These are phyloP conservation scores for Marmota monax DNA, from an alignment of 2,113 vertebrate genomes.

Conservation along the genomic window DNA sequence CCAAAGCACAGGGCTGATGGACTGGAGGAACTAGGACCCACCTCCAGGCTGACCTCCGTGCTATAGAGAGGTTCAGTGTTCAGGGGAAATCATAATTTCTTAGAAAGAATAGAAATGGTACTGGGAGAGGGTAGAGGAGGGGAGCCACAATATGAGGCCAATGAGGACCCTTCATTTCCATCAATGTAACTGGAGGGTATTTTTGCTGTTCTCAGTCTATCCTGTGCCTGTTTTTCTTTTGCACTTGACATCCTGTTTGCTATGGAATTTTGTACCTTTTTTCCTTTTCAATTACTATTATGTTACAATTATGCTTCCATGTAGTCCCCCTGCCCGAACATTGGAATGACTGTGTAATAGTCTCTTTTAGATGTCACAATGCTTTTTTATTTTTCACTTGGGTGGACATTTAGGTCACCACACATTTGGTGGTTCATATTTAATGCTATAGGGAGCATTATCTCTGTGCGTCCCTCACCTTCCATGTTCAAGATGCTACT, in stretches of 20 bases:
- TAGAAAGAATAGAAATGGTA: background rate
- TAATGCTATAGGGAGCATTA: background rate
- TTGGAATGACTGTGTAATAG: too few relatives aligned
- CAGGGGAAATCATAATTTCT: background rate
- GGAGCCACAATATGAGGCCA: background rate
- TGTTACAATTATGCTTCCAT: too few relatives aligned
- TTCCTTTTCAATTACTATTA: too few relatives aligned
- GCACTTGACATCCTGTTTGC: too few relatives aligned
- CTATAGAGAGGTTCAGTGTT: background rate
- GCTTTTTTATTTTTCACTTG: background rate
- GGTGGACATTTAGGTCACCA: background rate
- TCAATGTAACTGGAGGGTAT: background rate
- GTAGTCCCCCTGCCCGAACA: too few relatives aligned
- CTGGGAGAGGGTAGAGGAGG: too few relatives aligned
- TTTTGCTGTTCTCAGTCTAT: too few relatives aligned
- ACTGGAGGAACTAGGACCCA: fast-evolving
- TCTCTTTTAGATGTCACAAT: background rate
- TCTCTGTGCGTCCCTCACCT: background rate
- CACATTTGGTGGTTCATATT: background rate
- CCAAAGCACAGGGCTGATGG: too few relatives aligned
- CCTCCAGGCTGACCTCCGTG: background rate
- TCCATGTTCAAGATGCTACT: too few relatives aligned
- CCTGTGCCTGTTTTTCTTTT: too few relatives aligned
- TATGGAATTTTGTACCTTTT: too few relatives aligned
- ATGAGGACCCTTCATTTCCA: background rate